Percentiles rank a stretch among this genome's conserved stretches.
These are phyloP conservation scores for Hestina assimilis DNA, from an alignment of 1,140 invertebrate genomes.

Conservation along the genomic window DNA sequence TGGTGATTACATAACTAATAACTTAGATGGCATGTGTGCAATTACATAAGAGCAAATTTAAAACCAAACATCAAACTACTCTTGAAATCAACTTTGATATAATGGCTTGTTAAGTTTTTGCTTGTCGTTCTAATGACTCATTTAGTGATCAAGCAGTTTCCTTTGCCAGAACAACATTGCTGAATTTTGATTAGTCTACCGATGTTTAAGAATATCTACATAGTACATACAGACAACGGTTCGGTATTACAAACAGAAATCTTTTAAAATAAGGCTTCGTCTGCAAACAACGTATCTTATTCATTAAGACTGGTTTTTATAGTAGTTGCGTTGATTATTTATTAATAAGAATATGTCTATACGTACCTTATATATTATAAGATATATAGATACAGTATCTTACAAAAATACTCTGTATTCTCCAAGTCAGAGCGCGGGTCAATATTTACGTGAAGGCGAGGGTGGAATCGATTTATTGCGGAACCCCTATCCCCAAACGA, in stretches of 20 bases:
- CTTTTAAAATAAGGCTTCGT: background rate
- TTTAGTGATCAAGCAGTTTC: constrained; percentile 4
- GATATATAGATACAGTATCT: constrained; percentile 2
- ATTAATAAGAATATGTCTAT: no score
- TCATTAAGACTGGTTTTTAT: no score
- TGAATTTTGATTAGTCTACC: background rate
- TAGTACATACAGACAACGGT: background rate
- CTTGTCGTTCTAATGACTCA: background rate
- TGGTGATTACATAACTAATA: background rate
- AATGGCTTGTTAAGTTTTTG: constrained; percentile 4
- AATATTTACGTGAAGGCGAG: constrained; percentile 47
- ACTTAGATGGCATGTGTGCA: background rate
- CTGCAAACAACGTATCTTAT: no score
- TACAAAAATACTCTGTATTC: constrained; percentile 1
- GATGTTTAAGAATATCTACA: background rate
- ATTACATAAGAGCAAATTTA: constrained; percentile 2
- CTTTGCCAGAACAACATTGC: background rate
- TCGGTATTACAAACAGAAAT: background rate
- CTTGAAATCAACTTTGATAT: background rate
- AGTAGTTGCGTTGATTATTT: no score
- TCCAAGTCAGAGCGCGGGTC: constrained; percentile 35
- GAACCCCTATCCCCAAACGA: constrained; percentile 34
- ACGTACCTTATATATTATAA: no score
- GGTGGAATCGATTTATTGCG: constrained; percentile 53
- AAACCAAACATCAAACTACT: background rate